Evolutionary conservation across 2,888 invertebrate species (phyloP).

Genomic region (Papilio elwesi): DNA sequence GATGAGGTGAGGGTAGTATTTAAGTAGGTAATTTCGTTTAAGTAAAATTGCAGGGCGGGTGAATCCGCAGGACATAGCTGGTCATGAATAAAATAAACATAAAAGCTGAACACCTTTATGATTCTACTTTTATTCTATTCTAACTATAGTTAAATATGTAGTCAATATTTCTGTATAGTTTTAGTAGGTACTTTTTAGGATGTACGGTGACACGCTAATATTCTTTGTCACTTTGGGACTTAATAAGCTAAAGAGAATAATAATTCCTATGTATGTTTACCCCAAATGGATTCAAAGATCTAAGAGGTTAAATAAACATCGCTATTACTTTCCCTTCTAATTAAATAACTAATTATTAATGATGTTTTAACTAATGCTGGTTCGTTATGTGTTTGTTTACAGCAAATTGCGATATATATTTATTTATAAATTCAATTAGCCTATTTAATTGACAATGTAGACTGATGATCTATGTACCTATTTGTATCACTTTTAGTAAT

Average conservation of each 20-base stretch:
- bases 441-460: slow-evolving; percentile 27
- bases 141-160: too few species aligned
- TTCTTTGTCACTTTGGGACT: not conserved
- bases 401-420: slow-evolving; percentile 30
- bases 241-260: not conserved
- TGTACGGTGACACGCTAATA: not conserved
- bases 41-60: too few species aligned
- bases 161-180: not conserved
- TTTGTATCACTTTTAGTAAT: slow-evolving; percentile 30
- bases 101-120: too few species aligned
- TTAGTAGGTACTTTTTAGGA: not conserved
- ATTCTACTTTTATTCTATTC: too few species aligned
- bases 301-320: not conserved
- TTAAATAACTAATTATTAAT: slow-evolving; percentile 21
- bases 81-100: too few species aligned
- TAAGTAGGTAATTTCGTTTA: too few species aligned
- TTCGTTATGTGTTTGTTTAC: slow-evolving; percentile 35
- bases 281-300: not conserved
- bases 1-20: too few species aligned
- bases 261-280: not conserved
- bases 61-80: too few species aligned
- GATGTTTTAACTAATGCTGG: slow-evolving; percentile 22
- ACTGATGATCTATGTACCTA: slow-evolving; percentile 20
- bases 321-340: slow-evolving; percentile 2
- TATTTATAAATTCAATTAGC: slow-evolving; percentile 36